A percentile compares a stretch with the other conserved stretches of the same genome.
Conservation (phyloP, 1,140 invertebrate genomes). For the Pristionchus pacificus region DNA sequence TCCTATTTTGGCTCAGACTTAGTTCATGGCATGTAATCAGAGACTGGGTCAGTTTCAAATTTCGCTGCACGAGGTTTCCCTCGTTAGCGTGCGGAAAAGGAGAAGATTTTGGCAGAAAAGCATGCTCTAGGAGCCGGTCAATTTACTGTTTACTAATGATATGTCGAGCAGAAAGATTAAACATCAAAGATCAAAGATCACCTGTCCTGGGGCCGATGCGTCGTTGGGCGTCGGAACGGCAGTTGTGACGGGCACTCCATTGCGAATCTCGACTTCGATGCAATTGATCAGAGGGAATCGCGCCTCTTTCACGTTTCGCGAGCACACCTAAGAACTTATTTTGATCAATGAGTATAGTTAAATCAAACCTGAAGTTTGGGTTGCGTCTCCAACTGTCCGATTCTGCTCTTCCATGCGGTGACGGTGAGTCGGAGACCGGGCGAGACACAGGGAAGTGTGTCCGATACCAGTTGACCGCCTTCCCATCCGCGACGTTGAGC, state of each 20-base stretch:
- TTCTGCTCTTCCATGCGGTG: slow-evolving; percentile 30
- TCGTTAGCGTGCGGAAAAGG: no score
- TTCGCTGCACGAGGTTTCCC: no score
- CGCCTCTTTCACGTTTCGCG: slow-evolving; percentile 28
- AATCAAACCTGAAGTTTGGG: slow-evolving; percentile 29
- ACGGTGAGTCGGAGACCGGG: slow-evolving; percentile 22
- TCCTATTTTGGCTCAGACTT: no score
- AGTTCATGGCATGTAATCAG: no score
- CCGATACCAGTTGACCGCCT: slow-evolving; percentile 31
- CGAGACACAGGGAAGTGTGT: slow-evolving; percentile 28
- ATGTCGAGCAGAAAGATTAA: no score
- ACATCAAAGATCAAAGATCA: slow-evolving; percentile 3
- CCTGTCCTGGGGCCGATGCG: slow-evolving; percentile 23
- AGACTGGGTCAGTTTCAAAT: no score
- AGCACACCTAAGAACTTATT: slow-evolving; percentile 23
- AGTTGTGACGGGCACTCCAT: slow-evolving; percentile 30
- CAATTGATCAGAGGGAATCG: slow-evolving; percentile 28
- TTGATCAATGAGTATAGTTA: background rate
- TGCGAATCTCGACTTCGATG: slow-evolving; percentile 29
- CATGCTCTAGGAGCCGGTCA: no score
- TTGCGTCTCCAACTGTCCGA: slow-evolving; percentile 16
- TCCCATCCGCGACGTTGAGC: slow-evolving; percentile 30
- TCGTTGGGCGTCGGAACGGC: slow-evolving; percentile 31
- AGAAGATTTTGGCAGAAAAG: no score
- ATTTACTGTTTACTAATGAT: no score